These are phyloP conservation scores for Bradypodion ventrale DNA, from an alignment of 2,797 vertebrate genomes.

Conservation along the genomic window DNA sequence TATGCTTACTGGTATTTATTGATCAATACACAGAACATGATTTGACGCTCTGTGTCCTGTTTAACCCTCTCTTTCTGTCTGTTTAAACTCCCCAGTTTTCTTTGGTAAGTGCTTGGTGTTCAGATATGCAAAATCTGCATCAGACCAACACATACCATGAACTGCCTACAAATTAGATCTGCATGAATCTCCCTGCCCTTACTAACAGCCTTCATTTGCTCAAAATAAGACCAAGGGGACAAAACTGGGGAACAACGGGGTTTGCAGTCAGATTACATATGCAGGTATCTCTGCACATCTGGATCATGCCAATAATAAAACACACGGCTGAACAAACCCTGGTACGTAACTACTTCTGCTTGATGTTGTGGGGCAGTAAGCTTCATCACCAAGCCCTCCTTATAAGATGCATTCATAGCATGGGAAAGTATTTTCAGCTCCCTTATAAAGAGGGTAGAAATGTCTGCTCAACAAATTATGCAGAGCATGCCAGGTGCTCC, in stretches of 20 bases:
- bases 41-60: slow-evolving; percentile 72
- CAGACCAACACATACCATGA: slow-evolving; percentile 75
- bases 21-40: slow-evolving; percentile 71
- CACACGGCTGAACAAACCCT: slow-evolving; percentile 46
- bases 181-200: slow-evolving; percentile 71
- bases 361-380: slow-evolving; percentile 25
- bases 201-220: slow-evolving; percentile 74
- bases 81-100: slow-evolving; percentile 74
- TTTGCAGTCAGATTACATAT: slow-evolving; percentile 54
- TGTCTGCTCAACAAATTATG: slow-evolving; percentile 51
- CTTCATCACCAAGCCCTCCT: slow-evolving; percentile 61
- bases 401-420: slow-evolving; percentile 69
- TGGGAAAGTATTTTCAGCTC: slow-evolving; percentile 59
- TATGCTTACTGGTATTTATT: slow-evolving; percentile 75
- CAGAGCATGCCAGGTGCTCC: slow-evolving; percentile 38
- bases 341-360: slow-evolving; percentile 25
- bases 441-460: slow-evolving; percentile 68
- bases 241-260: slow-evolving; percentile 63
- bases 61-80: slow-evolving; percentile 74
- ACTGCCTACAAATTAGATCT: slow-evolving; percentile 72
- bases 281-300: slow-evolving; percentile 43
- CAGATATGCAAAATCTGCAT: slow-evolving; percentile 78
- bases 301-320: slow-evolving; percentile 44
- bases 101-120: slow-evolving; percentile 80
- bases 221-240: slow-evolving; percentile 73